Evolutionary conservation across 2,797 vertebrate species (phyloP).

Genomic region (Microctenopoma lineatum): DNA sequence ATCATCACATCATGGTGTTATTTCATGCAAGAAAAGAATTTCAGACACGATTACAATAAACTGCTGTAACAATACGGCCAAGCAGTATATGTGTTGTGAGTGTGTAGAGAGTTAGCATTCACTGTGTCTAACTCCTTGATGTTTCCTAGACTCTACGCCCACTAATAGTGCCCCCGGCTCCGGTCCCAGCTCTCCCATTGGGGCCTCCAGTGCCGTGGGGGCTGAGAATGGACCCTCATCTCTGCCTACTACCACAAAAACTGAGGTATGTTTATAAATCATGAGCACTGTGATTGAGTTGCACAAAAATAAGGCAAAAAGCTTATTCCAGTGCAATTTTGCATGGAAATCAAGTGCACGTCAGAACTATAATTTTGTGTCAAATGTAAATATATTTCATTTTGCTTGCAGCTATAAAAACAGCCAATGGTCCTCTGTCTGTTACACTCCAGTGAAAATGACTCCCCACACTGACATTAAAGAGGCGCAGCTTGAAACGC

Average conservation of each 20-base stretch:
- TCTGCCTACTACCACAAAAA: slow-evolving; percentile 88
- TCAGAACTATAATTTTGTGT: slow-evolving; percentile 34
- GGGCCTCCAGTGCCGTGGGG: slow-evolving; percentile 90
- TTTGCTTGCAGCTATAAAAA: slow-evolving; percentile 74
- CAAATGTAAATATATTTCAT: slow-evolving; percentile 37
- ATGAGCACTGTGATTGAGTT: slow-evolving; percentile 30
- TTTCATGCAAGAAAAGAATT: slow-evolving; percentile 32
- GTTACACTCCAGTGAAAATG: slow-evolving; percentile 70
- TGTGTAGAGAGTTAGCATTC: slow-evolving; percentile 43
- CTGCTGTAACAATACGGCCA: slow-evolving; percentile 46
- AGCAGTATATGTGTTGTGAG: slow-evolving; percentile 40
- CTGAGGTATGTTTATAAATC: slow-evolving; percentile 88
- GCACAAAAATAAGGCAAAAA: slow-evolving; percentile 23
- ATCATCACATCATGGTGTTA: slow-evolving; percentile 5
- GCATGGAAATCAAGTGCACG: slow-evolving; percentile 23
- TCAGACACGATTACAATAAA: slow-evolving; percentile 42
- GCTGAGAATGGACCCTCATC: slow-evolving; percentile 91
- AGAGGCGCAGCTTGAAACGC: slow-evolving; percentile 58
- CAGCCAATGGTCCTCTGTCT: slow-evolving; percentile 63
- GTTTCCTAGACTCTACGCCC: slow-evolving; percentile 89
- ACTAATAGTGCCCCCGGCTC: slow-evolving; percentile 95
- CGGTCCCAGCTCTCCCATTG: slow-evolving; percentile 96
- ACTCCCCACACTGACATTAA: slow-evolving; percentile 71
- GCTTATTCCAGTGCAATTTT: not conserved
- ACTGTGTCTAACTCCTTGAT: slow-evolving; percentile 62